Conservation (phyloP, 2,888 invertebrate genomes). For the Orthonevra nobilis region DNA sequence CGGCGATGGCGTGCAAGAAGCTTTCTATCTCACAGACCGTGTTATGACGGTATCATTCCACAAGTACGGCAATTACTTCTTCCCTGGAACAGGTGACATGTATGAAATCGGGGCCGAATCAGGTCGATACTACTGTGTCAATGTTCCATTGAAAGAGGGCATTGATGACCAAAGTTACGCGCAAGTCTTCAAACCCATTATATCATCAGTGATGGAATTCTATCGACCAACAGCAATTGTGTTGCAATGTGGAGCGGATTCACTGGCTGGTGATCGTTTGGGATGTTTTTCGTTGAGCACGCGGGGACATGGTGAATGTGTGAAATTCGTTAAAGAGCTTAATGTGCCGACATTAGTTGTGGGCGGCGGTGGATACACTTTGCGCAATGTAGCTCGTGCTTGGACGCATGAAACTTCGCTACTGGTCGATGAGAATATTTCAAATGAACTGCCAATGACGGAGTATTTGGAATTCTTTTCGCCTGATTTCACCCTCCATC, state of each 20-base stretch:
- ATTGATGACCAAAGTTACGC: slow-evolving; percentile 96
- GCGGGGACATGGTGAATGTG: slow-evolving; percentile 98
- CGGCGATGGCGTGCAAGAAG: slow-evolving; percentile 96
- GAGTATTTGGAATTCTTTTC: slow-evolving; percentile 98
- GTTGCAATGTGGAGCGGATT: slow-evolving; percentile 98
- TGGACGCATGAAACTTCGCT: slow-evolving; percentile 99
- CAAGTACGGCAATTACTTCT: slow-evolving; percentile 98
- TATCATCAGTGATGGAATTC: slow-evolving; percentile 96
- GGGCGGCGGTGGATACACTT: slow-evolving; percentile 92
- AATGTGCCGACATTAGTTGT: slow-evolving; percentile 95
- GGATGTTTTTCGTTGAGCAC: slow-evolving; percentile 98
- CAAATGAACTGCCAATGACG: slow-evolving; percentile 96
- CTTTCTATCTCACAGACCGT: slow-evolving; percentile 97
- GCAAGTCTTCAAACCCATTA: slow-evolving; percentile 96
- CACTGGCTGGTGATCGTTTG: slow-evolving; percentile 94
- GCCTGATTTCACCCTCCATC: slow-evolving; percentile 97
- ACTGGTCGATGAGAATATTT: slow-evolving; percentile 94
- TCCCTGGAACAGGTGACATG: slow-evolving; percentile 99
- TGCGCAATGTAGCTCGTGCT: slow-evolving; percentile 97
- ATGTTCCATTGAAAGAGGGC: slow-evolving; percentile 98
- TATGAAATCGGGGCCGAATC: slow-evolving; percentile 98
- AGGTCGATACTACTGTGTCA: slow-evolving; percentile 97
- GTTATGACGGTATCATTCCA: slow-evolving; percentile 99
- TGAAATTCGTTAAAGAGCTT: slow-evolving; percentile 95
- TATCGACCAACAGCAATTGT: slow-evolving; percentile 98